These are phyloP conservation scores for Chaetorhynchus papuensis DNA, from an alignment of 2,113 vertebrate species.

Conservation along the genomic window DNA sequence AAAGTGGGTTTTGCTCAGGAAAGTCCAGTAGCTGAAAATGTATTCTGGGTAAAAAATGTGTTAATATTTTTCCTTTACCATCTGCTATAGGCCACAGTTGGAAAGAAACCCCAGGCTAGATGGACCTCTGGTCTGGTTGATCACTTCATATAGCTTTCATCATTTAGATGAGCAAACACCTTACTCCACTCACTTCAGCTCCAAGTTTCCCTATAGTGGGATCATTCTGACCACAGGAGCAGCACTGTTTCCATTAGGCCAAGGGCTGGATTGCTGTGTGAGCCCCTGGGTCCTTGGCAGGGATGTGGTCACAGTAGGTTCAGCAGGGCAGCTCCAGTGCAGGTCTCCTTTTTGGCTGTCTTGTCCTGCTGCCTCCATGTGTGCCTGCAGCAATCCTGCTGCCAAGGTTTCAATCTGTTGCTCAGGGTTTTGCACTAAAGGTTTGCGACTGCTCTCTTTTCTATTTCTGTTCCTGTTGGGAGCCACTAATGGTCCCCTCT, in stretches of 20 bases:
- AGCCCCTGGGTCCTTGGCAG: accelerated
- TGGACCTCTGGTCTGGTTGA: background rate
- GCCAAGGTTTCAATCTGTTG: background rate
- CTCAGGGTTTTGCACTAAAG: background rate
- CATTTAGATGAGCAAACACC: accelerated
- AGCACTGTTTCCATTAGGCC: background rate
- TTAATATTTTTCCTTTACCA: background rate
- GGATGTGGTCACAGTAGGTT: accelerated
- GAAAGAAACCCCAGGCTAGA: background rate
- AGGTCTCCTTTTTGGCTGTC: background rate
- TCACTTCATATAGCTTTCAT: background rate
- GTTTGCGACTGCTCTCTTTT: background rate
- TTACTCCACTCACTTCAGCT: background rate
- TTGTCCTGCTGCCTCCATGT: background rate
- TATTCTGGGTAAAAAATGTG: background rate
- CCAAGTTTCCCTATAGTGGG: accelerated
- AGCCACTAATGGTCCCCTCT: background rate
- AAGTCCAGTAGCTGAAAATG: background rate
- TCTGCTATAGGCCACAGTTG: background rate
- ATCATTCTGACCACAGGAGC: background rate
- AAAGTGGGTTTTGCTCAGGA: background rate
- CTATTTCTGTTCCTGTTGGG: background rate
- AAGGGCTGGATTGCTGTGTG: background rate
- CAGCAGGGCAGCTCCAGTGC: background rate
- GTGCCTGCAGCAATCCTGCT: background rate